Base-by-base conservation (phyloP, 2,888 invertebrate species). In the Agrotis clavis region DNA sequence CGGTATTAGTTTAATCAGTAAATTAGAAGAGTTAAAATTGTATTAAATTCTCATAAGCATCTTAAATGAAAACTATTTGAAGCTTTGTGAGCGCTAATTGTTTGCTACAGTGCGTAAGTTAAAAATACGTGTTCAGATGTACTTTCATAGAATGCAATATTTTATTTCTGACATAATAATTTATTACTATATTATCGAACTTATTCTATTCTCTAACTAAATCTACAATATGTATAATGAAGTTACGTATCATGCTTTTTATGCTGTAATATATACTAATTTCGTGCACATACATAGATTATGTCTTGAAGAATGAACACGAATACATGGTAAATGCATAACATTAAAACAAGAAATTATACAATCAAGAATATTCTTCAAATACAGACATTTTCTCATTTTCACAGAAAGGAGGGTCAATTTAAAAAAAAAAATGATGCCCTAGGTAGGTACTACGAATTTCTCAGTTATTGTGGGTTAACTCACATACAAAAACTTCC, bases 71-170 rank as follows among this genome's bases (percentile, higher is more conserved):
- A 47, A 9, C 59, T 54, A 78, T 57, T 53, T 59, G 19, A 81
- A 82, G 83, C 74, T 35, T 21, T 35, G 61, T 77, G 74, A 67
- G 80, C 84, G 71, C 74, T 73, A 69, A 67, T 68, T 66, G 74
- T 81, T 82, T 77, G 62, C 72, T 67, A 45, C 7, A 53, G 45
- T 73, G 63, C 60, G 41, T 64, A 41, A 47, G 14, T 72, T 74
- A 61, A 74, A 81, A 72, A 72, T 63, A 74, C 51, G 83, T 84
- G 69, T 70, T 71, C 67, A 79, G 76, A 77, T 82, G 76, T 77
- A 76, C 81, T 80, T 90, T 91, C 91, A 92, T 90, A 92, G 91
- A 92, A 92, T 92, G 85, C 90, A 83, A 89, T 91, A 91, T 90
- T 89, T 89, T 79, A 64, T 41, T 67, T 7, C 13, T 1, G 16